Base-by-base conservation (phyloP, 2,113 vertebrate species). In the Pelmatolapia mariae region DNA sequence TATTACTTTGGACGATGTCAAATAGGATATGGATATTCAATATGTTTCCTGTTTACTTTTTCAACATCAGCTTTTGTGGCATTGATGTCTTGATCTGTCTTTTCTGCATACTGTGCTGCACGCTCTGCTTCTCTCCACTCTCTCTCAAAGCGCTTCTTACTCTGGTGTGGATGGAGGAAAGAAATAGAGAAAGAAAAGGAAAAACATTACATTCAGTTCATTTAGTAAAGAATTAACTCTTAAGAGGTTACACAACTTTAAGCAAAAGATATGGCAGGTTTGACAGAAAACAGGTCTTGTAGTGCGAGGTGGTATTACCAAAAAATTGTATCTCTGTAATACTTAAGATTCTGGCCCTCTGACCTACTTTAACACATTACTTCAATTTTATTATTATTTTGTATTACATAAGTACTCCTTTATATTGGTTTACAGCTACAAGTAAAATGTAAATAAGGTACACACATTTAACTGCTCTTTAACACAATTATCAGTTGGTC, bases 11-110 rank as follows among this genome's bases (percentile, higher is more conserved):
- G 18, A 66, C 10, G 2, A 54, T 24, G 13, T 50, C 4, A 15
- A 82, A 36, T 19, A 24, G 24, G 29, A 43, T 54, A 29, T 22
- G 6, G 29, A 45, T 33, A 52, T 78, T 31, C 15, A 19, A 33
- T 18, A 50, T 13, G 53, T 40, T 52, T 50, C 29, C 33, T 6
- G 36, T 54, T 63, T 57, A 16, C 82, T 68, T 98, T 98, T 91
- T 98, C 98, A 87, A 98, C 98, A 1, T 98, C 98, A 0, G 98
- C 98, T 91, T 98, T 98, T 43, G 98, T 98, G 81, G 98, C 97
- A 4, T 98, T 98, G 92, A 98, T 97, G 82, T 98, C 98, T 87
- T 98, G 97, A 87, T 98, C 98, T 0, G 97, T 96, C 80, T 96
- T 97, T 81, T 98, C 97, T 0, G 97, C 97, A 0, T 96, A 96